phyloP scores from a whole-genome alignment of 2,797 vertebrate genomes.

The Neosilurus hyrtlii region DNA sequence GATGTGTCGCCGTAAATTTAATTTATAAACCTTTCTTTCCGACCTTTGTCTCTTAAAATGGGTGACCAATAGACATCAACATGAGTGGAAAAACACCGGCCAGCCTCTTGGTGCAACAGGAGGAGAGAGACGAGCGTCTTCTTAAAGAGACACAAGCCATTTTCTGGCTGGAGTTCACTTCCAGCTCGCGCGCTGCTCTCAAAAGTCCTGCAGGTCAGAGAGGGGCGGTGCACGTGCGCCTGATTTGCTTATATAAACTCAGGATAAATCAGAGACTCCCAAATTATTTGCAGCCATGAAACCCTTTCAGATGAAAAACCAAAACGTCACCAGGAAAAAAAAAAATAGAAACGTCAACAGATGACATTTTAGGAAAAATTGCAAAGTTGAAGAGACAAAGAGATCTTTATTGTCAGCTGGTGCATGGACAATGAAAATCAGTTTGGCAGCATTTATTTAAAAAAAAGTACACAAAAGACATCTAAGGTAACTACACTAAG shows the following conservation, averaged over 20 bases:
- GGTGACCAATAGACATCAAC: constrained; percentile 84
- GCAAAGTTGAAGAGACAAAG: background rate
- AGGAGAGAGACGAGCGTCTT: constrained; percentile 58
- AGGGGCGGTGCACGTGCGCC: background rate
- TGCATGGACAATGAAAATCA: too few relatives aligned
- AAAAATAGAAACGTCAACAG: background rate
- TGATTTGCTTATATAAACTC: background rate
- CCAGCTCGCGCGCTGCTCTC: background rate
- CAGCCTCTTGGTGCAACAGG: constrained; percentile 79
- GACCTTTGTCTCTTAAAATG: constrained; percentile 90
- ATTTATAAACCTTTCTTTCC: constrained; percentile 78
- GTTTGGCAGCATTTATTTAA: too few relatives aligned
- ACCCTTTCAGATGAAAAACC: background rate
- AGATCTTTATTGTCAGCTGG: too few relatives aligned
- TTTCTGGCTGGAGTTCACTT: background rate
- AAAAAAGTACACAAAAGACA: too few relatives aligned
- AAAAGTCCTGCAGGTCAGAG: constrained; percentile 1
- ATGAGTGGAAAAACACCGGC: constrained; percentile 94
- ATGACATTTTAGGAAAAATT: background rate
- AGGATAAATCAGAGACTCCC: background rate
- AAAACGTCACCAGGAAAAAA: background rate
- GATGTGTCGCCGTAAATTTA: constrained; percentile 65
- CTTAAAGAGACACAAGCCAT: constrained; percentile 61
- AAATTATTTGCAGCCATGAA: background rate
- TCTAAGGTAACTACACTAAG: too few relatives aligned